Conservation (phyloP, 2,113 vertebrate genomes). For the Malaclemys terrapin region DNA sequence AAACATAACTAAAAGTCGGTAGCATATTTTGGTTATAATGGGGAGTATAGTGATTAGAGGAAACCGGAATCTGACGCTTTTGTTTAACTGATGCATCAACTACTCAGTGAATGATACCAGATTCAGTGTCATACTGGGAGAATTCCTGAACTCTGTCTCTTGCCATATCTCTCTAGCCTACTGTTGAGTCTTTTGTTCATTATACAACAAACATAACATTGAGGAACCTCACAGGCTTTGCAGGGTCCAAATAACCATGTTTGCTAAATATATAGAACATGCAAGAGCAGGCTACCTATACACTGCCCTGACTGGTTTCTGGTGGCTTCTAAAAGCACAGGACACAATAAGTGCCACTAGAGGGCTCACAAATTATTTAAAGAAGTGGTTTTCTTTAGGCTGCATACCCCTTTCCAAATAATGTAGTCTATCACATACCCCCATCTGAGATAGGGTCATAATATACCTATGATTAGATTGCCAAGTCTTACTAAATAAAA, state of each 20-base stretch:
- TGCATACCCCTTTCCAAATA: no score
- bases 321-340: background rate
- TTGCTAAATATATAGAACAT: background rate
- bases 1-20: background rate
- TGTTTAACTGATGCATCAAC: background rate
- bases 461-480: no score
- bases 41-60: background rate
- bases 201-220: background rate
- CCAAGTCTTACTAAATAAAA: no score
- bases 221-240: background rate
- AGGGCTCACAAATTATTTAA: background rate
- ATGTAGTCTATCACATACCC: no score
- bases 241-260: background rate
- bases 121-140: background rate
- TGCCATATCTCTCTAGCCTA: background rate
- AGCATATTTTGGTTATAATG: background rate
- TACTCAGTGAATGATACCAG: background rate
- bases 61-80: background rate
- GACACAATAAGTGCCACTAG: background rate
- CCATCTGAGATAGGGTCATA: no score
- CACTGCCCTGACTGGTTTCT: background rate
- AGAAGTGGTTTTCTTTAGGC: background rate
- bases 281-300: accelerated
- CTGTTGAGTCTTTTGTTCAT: background rate
- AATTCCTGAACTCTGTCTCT: background rate